Evolutionary conservation across 2,888 invertebrate genomes (phyloP).

Genomic region (Lithophane leautieri): DNA sequence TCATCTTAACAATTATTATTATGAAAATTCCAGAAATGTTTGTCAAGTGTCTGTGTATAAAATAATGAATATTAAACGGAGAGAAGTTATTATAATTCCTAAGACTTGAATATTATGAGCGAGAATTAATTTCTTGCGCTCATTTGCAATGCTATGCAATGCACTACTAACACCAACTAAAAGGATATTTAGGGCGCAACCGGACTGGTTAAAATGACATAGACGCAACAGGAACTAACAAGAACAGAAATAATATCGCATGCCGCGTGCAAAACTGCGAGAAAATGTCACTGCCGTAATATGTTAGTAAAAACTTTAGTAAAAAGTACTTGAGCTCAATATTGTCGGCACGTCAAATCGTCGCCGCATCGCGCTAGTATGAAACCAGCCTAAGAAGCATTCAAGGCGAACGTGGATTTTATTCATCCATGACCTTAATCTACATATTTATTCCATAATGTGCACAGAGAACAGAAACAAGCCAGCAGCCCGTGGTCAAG

Average conservation of each 20-base stretch:
- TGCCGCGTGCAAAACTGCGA: conserved; percentile 19
- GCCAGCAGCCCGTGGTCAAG: conserved; percentile 13
- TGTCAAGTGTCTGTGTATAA: background rate
- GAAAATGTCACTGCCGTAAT: conserved; percentile 22
- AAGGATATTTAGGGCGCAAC: conserved; percentile 35
- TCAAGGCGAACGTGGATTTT: conserved; percentile 59
- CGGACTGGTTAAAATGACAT: conserved; percentile 27
- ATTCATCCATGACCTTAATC: conserved; percentile 56
- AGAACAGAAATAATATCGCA: conserved; percentile 46
- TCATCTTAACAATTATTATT: conserved; percentile 7
- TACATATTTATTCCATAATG: conserved; percentile 51
- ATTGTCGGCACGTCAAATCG: background rate
- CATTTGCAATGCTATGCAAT: conserved; percentile 41
- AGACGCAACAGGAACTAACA: conserved; percentile 39
- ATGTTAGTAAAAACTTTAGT: background rate
- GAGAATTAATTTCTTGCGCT: conserved; percentile 26
- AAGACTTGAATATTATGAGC: conserved; percentile 30
- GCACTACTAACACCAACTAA: conserved; percentile 34
- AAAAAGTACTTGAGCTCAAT: conserved; percentile 15
- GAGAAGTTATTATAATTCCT: conserved; percentile 29
- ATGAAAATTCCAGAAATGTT: conserved; percentile 11
- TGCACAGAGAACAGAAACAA: conserved; percentile 27
- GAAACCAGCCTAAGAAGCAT: conserved; percentile 24
- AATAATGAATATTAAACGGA: conserved; percentile 23
- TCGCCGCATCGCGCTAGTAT: background rate